These are phyloP conservation scores for Cryptocephalus moraei DNA, from an alignment of 2,888 invertebrate genomes.

Conservation along the genomic window DNA sequence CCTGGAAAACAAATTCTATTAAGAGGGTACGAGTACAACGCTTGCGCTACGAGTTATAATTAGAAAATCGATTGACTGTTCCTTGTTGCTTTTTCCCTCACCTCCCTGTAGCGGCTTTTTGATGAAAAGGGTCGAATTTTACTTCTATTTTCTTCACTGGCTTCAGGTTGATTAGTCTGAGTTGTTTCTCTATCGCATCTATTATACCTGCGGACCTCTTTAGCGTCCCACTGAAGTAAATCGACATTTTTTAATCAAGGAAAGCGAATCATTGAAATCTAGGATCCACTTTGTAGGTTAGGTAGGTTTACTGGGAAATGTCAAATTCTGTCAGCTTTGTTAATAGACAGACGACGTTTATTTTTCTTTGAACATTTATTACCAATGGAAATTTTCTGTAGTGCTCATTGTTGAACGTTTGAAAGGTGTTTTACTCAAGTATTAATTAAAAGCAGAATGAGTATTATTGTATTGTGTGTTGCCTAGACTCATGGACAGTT, in stretches of 20 bases:
- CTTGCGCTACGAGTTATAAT: constrained; percentile 26
- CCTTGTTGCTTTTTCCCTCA: constrained; percentile 28
- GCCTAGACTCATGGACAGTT: too few relatives aligned
- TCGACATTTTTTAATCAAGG: constrained; percentile 51
- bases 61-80: constrained; percentile 23
- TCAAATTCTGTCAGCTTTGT: too few relatives aligned
- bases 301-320: too few relatives aligned
- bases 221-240: constrained; percentile 59
- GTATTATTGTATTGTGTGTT: too few relatives aligned
- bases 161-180: constrained; percentile 62
- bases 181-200: constrained; percentile 63
- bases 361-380: too few relatives aligned
- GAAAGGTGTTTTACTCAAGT: too few relatives aligned
- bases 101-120: constrained; percentile 52
- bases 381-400: too few relatives aligned
- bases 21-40: constrained; percentile 9
- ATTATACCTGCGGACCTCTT: constrained; percentile 57
- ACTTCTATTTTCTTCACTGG: constrained; percentile 68
- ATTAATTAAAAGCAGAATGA: too few relatives aligned
- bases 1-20: constrained; percentile 43
- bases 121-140: constrained; percentile 76
- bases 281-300: too few relatives aligned
- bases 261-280: neutral
- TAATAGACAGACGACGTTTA: too few relatives aligned
- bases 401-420: too few relatives aligned